Evolutionary conservation across 1,140 invertebrate genomes (phyloP).

Genomic region (Odontomachus brunneus): DNA sequence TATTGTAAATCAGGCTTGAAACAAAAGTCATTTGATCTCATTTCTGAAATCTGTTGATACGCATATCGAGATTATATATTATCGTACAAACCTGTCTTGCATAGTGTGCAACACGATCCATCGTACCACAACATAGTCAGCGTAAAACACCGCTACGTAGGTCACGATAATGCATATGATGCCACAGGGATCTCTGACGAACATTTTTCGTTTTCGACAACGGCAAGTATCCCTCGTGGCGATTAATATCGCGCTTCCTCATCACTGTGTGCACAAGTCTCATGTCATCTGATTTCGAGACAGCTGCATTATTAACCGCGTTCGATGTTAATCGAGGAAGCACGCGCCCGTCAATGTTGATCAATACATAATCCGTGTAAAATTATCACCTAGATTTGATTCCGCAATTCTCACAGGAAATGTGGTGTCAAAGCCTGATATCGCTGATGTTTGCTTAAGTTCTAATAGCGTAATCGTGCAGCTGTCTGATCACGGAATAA

Average conservation of each 20-base stretch:
- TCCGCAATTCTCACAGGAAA: not conserved
- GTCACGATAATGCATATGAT: conserved; percentile 94
- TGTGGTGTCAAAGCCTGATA: not conserved
- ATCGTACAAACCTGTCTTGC: conserved; percentile 89
- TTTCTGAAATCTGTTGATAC: too few relatives aligned
- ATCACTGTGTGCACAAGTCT: conserved; percentile 28
- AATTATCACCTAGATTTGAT: not conserved
- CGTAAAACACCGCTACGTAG: conserved; percentile 94
- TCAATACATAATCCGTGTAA: not conserved
- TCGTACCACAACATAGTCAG: conserved; percentile 95
- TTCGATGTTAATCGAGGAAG: not conserved
- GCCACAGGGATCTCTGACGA: conserved; percentile 94
- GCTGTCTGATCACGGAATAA: not conserved
- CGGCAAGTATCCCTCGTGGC: conserved; percentile 3
- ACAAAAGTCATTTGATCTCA: too few relatives aligned
- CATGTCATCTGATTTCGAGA: conserved; percentile 29
- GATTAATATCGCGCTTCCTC: conserved; percentile 33
- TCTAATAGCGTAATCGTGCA: not conserved
- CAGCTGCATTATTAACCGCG: conserved; percentile 19
- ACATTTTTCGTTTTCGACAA: conserved; percentile 79
- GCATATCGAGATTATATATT: too few relatives aligned
- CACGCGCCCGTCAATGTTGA: not conserved
- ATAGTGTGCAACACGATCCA: conserved; percentile 95
- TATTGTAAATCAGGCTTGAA: too few relatives aligned
- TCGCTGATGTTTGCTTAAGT: not conserved